A percentile compares a stretch with the other conserved stretches of the same genome.
These are phyloP conservation scores for Acanthis flammea DNA, from an alignment of 2,797 vertebrate species.

Conservation along the genomic window DNA sequence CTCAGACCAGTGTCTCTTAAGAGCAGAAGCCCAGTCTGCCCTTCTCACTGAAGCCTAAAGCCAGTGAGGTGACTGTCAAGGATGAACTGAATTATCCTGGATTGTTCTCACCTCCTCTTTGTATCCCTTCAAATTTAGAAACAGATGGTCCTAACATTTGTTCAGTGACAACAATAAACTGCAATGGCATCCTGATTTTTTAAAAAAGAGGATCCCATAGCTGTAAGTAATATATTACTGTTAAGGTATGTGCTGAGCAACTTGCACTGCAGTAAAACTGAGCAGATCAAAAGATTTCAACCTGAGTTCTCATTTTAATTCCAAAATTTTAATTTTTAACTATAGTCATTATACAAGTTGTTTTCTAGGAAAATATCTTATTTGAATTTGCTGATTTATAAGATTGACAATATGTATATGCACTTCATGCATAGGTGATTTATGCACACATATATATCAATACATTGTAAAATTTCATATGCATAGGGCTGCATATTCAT, in stretches of 20 bases:
- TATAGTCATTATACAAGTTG: not conserved
- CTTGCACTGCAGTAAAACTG: not conserved
- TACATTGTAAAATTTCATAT: not conserved
- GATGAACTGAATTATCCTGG: not conserved
- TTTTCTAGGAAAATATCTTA: constrained; percentile 7
- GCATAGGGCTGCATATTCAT: not conserved
- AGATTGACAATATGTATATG: not conserved
- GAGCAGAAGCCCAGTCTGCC: not conserved
- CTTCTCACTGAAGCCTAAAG: not conserved
- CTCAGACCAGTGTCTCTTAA: not conserved
- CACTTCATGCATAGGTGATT: not conserved
- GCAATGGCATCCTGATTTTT: not conserved
- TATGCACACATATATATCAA: constrained; percentile 5
- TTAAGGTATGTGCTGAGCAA: not conserved
- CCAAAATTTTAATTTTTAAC: constrained; percentile 1
- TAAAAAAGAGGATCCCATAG: not conserved
- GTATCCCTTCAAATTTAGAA: not conserved
- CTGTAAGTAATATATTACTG: not conserved
- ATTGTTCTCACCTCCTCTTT: not conserved
- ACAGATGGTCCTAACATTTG: not conserved
- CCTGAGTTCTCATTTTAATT: not conserved
- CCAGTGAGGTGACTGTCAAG: not conserved
- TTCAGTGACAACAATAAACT: not conserved
- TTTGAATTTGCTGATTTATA: constrained; percentile 23
- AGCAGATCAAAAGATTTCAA: not conserved